These are phyloP conservation scores for Drosophila dunni DNA, from an alignment of 1,140 invertebrate genomes.

Conservation along the genomic window DNA sequence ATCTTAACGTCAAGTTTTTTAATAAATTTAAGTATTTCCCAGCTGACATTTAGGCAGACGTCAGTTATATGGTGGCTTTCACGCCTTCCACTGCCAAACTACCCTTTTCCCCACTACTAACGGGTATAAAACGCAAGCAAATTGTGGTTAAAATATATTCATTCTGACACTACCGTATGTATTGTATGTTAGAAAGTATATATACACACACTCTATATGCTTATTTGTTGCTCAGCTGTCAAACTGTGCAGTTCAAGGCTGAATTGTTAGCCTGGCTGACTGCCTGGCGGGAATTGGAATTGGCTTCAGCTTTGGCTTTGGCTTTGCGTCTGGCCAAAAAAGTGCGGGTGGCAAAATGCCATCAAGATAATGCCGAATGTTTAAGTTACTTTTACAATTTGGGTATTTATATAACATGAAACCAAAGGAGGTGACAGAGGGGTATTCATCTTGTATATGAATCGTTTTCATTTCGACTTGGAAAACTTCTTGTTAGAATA, in stretches of 20 bases:
- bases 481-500: slow-evolving; percentile 12
- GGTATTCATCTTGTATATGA: slow-evolving; percentile 35
- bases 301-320: slow-evolving; percentile 25
- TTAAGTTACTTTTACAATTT: slow-evolving; percentile 38
- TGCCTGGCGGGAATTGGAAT: slow-evolving; percentile 47
- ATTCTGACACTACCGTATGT: slow-evolving; percentile 20
- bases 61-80: too few relatives aligned
- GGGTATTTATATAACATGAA: slow-evolving; percentile 38
- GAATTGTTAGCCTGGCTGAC: slow-evolving; percentile 33
- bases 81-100: not conserved
- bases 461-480: slow-evolving; percentile 30
- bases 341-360: slow-evolving; percentile 47
- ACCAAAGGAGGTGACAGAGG: not conserved
- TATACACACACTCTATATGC: slow-evolving; percentile 11
- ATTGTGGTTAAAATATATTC: slow-evolving; percentile 45
- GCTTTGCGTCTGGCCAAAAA: slow-evolving; percentile 13
- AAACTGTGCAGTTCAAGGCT: slow-evolving; percentile 78
- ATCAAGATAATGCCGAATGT: slow-evolving; percentile 52
- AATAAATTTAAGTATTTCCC: too few relatives aligned
- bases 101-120: not conserved
- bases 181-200: slow-evolving; percentile 34
- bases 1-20: too few relatives aligned
- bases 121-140: slow-evolving; percentile 18
- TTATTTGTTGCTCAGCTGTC: slow-evolving; percentile 69
- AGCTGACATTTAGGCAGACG: too few relatives aligned